Evolutionary conservation across 2,888 invertebrate genomes (phyloP), one percentile per base, ranked within the genome.

Genomic region (Melipona bicolor): DNA sequence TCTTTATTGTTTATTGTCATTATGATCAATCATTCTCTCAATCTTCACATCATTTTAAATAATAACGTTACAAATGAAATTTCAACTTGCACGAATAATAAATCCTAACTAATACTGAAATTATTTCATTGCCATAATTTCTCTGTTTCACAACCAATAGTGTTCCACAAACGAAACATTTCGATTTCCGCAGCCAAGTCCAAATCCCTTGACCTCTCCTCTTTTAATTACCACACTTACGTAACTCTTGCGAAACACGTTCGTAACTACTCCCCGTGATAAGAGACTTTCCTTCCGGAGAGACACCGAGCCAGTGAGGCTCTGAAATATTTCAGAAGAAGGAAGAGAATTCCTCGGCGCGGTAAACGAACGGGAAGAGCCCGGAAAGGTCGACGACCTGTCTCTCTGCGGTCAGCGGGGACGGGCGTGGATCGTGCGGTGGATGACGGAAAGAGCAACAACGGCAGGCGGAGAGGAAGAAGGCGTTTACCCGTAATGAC

Each of bases 401-500:
- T 27, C 67, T 27, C 67, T 43, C 9, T 36, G 82, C 43, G 72
- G 76, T 72, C 71, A 70, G 77, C 67, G 73, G 32, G 72, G 52
- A 73, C 74, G 59, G 62, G 69, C 54, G 74, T 56, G 72, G 69
- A 65, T 50, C 73, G 70, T 2, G 9, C 11, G 32, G 61, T 15
- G 65, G 64, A 54, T 15, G 54, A 49, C 61, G 27, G 79, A 77
- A 76, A 64, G 43, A 43, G 64, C 56, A 19, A 77, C 27, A 68
- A 27, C n/a, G 5, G 3, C 65, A 21, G 50, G 54, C 50, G 32
- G 52, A 62, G 78, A 86, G 76, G 81, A 79, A 85, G 78, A 69
- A 73, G 73, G 73, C 80, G 75, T 80, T 80, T 71, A 64, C 70
- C 64, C 65, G 83, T 85, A 80, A 87, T 54, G 76, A 79, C 70